phyloP scores from a whole-genome alignment of 2,113 vertebrate genomes.

The Zosterops lateralis region DNA sequence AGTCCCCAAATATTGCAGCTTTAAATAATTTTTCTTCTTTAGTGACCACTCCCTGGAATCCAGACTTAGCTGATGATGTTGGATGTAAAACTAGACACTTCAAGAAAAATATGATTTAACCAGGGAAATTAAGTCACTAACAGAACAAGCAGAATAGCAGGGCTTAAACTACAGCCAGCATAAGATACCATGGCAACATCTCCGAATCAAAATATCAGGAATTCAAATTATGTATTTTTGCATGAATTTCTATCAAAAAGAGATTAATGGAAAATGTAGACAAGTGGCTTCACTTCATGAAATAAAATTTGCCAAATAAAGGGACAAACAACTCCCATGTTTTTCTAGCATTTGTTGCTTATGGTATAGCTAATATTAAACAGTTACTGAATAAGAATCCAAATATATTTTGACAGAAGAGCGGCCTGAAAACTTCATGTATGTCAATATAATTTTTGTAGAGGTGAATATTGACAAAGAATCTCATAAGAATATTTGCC shows the following conservation, averaged over 20 bases:
- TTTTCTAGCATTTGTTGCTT: not conserved
- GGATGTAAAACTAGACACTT: not conserved
- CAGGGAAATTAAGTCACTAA: not conserved
- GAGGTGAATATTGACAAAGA: not conserved
- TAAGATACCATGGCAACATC: not conserved
- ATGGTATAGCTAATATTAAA: not conserved
- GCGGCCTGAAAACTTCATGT: not conserved
- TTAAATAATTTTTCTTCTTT: not conserved
- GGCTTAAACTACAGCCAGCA: not conserved
- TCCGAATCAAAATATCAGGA: not conserved
- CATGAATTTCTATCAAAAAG: not conserved
- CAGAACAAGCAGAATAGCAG: not conserved
- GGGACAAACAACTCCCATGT: rapidly evolving
- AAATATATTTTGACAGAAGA: not conserved
- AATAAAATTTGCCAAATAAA: not conserved
- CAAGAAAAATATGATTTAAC: not conserved
- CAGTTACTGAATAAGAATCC: not conserved
- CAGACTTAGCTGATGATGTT: not conserved
- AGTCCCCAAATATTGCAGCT: not conserved
- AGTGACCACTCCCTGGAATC: not conserved
- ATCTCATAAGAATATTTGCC: not conserved
- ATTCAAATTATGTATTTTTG: not conserved
- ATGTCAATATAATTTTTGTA: not conserved
- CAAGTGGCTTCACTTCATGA: not conserved
- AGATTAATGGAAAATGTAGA: not conserved